A percentile compares a stretch with the other conserved stretches of the same genome.
These are phyloP conservation scores for Sternotherus odoratus DNA, from an alignment of 2,797 vertebrate genomes.

Conservation along the genomic window DNA sequence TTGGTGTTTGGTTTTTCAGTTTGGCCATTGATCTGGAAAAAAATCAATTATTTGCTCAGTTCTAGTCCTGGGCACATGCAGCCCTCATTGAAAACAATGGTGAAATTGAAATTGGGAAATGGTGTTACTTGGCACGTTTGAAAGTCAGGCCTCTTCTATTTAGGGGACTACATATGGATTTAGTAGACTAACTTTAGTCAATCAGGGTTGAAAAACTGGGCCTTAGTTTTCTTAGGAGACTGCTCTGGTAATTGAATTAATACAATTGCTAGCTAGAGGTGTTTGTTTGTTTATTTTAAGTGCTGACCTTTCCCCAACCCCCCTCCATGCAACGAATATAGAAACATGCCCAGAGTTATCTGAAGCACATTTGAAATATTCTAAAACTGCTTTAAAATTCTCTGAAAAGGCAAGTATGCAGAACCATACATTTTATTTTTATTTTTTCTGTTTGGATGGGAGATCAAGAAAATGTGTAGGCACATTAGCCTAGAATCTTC, in stretches of 20 bases:
- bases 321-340: not conserved
- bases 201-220: not conserved
- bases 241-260: not conserved
- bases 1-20: no score
- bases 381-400: not conserved
- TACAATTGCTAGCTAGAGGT: not conserved
- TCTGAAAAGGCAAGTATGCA: not conserved
- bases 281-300: not conserved
- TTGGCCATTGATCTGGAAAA: not conserved
- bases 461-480: not conserved
- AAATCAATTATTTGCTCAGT: not conserved
- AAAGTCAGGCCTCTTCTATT: not conserved
- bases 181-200: not conserved
- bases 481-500: not conserved
- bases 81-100: not conserved
- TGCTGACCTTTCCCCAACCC: no score
- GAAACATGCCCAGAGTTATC: not conserved
- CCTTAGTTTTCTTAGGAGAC: not conserved
- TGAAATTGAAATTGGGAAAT: not conserved
- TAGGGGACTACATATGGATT: not conserved
- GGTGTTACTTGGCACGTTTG: no score
- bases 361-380: not conserved
- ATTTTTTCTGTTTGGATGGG: not conserved
- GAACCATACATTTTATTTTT: no score
- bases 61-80: not conserved